phyloP scores from a whole-genome alignment of 2,797 vertebrate species.

The Dallia pectoralis region DNA sequence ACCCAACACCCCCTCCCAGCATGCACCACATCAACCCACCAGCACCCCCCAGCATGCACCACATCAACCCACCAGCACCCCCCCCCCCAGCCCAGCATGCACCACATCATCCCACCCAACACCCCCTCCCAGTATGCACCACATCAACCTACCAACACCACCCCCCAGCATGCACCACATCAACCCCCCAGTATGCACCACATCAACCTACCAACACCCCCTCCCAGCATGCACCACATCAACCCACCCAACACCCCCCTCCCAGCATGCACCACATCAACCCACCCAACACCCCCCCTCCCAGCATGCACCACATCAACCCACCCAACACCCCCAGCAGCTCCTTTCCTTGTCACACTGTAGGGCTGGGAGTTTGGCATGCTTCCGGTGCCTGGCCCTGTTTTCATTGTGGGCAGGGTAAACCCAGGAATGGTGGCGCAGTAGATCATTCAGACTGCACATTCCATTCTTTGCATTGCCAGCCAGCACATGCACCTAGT shows the following conservation, averaged over 20 bases:
- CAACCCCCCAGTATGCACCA: background rate
- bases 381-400: constrained; percentile 30
- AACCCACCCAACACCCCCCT: too few relatives aligned
- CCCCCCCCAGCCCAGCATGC: constrained; percentile 13
- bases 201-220: too few relatives aligned
- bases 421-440: constrained; percentile 42
- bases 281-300: too few relatives aligned
- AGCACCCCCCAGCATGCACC: constrained; percentile 3
- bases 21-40: background rate
- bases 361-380: constrained; percentile 22
- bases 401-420: constrained; percentile 51
- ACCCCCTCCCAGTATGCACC: constrained; percentile 3
- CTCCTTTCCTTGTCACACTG: constrained; percentile 24
- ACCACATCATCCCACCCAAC: too few relatives aligned
- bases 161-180: constrained; percentile 5
- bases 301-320: background rate
- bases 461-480: constrained; percentile 57
- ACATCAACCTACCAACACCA: too few relatives aligned
- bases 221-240: constrained; percentile 2
- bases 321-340: constrained; percentile 10
- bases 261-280: constrained; percentile 1
- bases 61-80: background rate
- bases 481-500: constrained; percentile 48
- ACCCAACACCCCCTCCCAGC: constrained; percentile 6
- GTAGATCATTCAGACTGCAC: constrained; percentile 47